phyloP scores from a whole-genome alignment of 2,113 vertebrate genomes.

The Indicator maculatus region DNA sequence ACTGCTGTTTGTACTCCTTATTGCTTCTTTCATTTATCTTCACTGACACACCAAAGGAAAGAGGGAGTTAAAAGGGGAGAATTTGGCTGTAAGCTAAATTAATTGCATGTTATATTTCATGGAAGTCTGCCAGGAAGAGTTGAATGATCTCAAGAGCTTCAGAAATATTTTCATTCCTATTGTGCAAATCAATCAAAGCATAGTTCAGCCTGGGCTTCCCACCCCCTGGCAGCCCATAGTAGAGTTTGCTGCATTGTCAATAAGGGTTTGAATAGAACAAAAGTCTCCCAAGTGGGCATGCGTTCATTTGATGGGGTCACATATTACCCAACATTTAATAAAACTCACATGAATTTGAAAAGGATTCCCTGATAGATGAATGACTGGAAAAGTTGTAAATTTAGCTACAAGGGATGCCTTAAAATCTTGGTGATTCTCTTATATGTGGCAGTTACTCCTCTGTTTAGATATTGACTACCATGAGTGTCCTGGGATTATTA shows the following conservation, averaged over 20 bases:
- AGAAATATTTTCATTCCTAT: conserved; percentile 66
- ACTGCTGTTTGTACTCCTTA: conserved; percentile 68
- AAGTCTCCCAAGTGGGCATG: conserved; percentile 54
- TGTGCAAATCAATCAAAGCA: conserved; percentile 62
- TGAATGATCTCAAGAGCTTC: conserved; percentile 60
- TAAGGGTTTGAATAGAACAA: conserved; percentile 53
- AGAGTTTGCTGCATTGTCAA: conserved; percentile 12
- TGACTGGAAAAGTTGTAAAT: conserved; percentile 14
- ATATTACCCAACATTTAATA: conserved; percentile 56
- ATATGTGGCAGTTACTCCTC: neutral
- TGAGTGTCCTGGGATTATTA: neutral
- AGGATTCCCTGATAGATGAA: neutral
- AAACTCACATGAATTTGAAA: conserved; percentile 52
- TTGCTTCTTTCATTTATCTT: conserved; percentile 74
- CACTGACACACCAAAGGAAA: conserved; percentile 71
- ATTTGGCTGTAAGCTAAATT: conserved; percentile 71
- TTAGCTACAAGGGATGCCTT: neutral
- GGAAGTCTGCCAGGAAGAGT: conserved; percentile 68
- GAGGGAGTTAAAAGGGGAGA: conserved; percentile 45
- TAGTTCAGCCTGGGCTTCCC: neutral
- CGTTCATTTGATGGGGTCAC: conserved; percentile 43
- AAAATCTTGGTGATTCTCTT: neutral
- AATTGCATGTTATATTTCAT: conserved; percentile 73
- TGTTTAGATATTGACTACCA: neutral
- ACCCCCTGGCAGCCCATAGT: neutral